phyloP scores from a whole-genome alignment of 2,888 invertebrate genomes.

The Nudaria mundana region DNA sequence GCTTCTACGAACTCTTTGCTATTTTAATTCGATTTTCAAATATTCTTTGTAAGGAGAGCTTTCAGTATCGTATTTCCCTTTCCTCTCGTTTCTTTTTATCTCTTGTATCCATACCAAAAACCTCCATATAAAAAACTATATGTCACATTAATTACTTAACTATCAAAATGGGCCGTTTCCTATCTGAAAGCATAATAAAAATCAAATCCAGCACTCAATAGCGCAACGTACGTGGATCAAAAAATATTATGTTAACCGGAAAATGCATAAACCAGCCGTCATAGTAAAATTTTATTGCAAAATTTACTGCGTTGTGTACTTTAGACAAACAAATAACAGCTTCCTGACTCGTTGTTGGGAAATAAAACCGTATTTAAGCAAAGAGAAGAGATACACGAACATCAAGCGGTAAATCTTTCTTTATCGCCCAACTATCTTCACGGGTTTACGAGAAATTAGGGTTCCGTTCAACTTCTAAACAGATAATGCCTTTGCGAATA shows the following conservation, averaged over 20 bases:
- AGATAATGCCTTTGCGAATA: slow-evolving; percentile 16
- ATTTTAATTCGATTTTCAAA: background rate
- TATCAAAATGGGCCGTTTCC: too few relatives aligned
- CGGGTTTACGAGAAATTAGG: slow-evolving; percentile 19
- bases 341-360: slow-evolving; percentile 21
- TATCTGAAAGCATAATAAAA: too few relatives aligned
- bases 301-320: slow-evolving; percentile 14
- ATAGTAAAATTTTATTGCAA: slow-evolving; percentile 17
- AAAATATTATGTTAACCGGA: too few relatives aligned
- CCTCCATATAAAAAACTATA: too few relatives aligned
- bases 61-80: too few relatives aligned
- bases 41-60: too few relatives aligned
- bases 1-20: background rate
- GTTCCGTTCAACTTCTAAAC: slow-evolving; percentile 15
- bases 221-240: too few relatives aligned
- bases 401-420: slow-evolving; percentile 42
- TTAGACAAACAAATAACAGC: slow-evolving; percentile 24
- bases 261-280: slow-evolving; percentile 12
- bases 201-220: background rate
- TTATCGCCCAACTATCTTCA: slow-evolving; percentile 43
- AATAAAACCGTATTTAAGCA: slow-evolving; percentile 41
- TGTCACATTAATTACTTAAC: too few relatives aligned
- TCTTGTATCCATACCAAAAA: too few relatives aligned
- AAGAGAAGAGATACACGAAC: slow-evolving; percentile 29
- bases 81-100: too few relatives aligned